Evolutionary conservation across 2,797 vertebrate genomes (phyloP), one percentile per base, ranked within the genome.

Genomic region (Ctenopoma multispine): DNA sequence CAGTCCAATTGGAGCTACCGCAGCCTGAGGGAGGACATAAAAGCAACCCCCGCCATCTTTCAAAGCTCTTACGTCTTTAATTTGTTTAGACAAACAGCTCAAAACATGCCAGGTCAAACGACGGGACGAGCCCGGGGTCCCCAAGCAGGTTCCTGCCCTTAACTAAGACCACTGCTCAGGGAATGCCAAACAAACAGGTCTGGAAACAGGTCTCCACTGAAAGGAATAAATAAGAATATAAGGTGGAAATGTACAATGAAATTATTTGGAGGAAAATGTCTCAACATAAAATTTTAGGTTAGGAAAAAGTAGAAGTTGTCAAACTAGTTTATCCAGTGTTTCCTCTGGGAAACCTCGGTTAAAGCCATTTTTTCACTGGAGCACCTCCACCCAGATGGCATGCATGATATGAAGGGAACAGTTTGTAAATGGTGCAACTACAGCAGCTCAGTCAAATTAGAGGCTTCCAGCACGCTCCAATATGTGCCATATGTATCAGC

Each of bases 31-130:
- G 85, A 80, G 87, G 75, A 91, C 86, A 92, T 90, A 75, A 92
- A 92, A 88, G 84, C 78, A 80, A 56, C 75, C 69, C 80, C 82
- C 84, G 59, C 77, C 82, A 81, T 90, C 85, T 90, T 84, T 90
- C 78, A 90, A 86, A 90, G 87, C 73, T 84, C 82, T 83, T 84
- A 79, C 61, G 77, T 72, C 82, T 92, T 93, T 92, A 85, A 91
- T 87, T 88, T 93, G 88, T 93, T 95, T 94, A 90, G 90, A 90
- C 87, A 93, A 93, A 89, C 79, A 91, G 81, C 67, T 72, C 51
- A 56, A 93, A 93, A 92, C 84, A 91, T 81, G 91, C 89, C 82
- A 48, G 67, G 72, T 77, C 62, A 34, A 77, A 84, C 59, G 55
- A 75, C 56, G 80, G 87, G 83, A 90, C 60, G 40, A 61, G 74